Evolutionary conservation across 1,140 invertebrate species (phyloP).

Genomic region (Drosophila nasuta): DNA sequence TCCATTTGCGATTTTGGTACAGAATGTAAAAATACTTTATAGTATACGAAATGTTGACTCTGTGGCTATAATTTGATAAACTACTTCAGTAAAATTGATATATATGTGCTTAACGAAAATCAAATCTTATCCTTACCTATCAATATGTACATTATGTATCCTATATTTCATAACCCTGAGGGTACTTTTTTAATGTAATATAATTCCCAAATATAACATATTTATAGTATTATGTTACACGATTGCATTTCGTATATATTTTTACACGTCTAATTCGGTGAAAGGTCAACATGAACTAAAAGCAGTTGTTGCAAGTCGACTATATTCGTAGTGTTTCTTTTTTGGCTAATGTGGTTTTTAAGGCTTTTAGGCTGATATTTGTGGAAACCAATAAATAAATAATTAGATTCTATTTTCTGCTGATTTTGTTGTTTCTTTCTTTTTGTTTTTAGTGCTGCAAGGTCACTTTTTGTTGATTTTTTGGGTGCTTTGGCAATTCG

Average conservation of each 20-base stretch:
- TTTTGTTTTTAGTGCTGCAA: conserved; percentile 25
- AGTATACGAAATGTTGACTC: too few relatives aligned
- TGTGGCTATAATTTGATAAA: too few relatives aligned
- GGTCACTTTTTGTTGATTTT: conserved; percentile 28
- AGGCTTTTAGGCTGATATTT: conserved; percentile 56
- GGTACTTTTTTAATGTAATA: too few relatives aligned
- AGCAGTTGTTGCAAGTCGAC: conserved; percentile 27
- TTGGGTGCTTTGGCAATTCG: conserved; percentile 32
- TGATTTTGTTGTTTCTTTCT: conserved; percentile 27
- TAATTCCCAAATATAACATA: background rate
- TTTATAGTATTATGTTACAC: background rate
- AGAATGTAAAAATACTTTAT: too few relatives aligned
- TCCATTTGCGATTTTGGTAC: too few relatives aligned
- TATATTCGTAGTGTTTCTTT: conserved; percentile 16
- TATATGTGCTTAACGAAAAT: too few relatives aligned
- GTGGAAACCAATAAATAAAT: conserved; percentile 77
- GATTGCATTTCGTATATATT: background rate
- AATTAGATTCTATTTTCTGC: conserved; percentile 68
- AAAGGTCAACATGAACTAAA: conserved; percentile 35
- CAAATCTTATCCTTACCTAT: too few relatives aligned
- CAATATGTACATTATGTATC: too few relatives aligned
- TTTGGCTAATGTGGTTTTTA: conserved; percentile 26
- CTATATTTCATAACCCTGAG: too few relatives aligned
- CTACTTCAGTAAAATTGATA: too few relatives aligned
- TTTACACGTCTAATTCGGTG: conserved; percentile 15